Base-by-base conservation (phyloP, 2,797 vertebrate genomes). In the Tamandua tetradactyla region DNA sequence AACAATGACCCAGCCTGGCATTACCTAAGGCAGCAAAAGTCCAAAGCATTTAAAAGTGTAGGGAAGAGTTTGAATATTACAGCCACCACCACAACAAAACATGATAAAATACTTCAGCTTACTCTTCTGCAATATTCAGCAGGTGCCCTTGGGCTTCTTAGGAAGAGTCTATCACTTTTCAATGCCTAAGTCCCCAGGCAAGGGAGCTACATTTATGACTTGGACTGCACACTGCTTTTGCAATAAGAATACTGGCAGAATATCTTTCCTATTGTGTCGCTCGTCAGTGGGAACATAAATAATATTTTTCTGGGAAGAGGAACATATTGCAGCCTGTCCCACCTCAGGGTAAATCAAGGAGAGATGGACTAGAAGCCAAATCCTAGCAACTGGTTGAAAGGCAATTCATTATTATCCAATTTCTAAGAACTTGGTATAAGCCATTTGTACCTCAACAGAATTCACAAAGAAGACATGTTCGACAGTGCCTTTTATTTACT, bases 381-480 rank as follows among this genome's bases (percentile, higher is more conserved):
- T 13, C 57, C 37, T 35, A 64, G 57, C 30, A 27, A 49, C 55
- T 49, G 71, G 32, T 18, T 35, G 78, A 91, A 18, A 91, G 32
- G 15, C 15, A 49, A 74, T 57, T 83, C 47, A 37, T 25, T 83
- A 68, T 15, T 76, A 89, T 52, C 71, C 22, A 13, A 1, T 62
- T 80, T 87, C 76, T 69, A 75, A 95, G 62, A n/a, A 89, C 35
- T 30, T 85, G 44, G 69, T 47, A 52, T 27, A 86, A 83, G 15
- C 59, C 61, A 76, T 40, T 61, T n/a, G 35, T 37, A 12, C 55
- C 15, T 1, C 32, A 55, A 62, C 3, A 89, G 32, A 44, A 20
- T 68, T 85, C 49, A 52, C 40, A 52, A 44, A 9, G 74, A 78
- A 49, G 61, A 49, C 59, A 32, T 5, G 13, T 3, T 74, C n/a